Percentiles rank a stretch among this genome's conserved stretches.
phyloP scores from a whole-genome alignment of 1,140 invertebrate species.

The Hetaerina americana region DNA sequence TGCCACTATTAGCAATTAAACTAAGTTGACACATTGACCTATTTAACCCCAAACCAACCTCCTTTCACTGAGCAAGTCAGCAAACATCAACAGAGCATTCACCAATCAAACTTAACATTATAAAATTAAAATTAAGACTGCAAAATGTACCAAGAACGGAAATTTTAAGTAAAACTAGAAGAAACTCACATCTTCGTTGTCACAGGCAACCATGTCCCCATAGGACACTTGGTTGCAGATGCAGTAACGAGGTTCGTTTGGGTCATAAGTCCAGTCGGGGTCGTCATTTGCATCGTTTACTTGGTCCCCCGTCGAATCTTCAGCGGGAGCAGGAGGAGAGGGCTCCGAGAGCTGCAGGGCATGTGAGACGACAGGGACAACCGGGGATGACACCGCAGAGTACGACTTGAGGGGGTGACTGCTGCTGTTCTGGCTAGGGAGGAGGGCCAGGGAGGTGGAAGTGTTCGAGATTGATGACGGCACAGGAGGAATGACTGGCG shows the following conservation, averaged over 20 bases:
- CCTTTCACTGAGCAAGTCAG: too few species aligned
- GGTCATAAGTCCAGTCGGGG: conserved; percentile 73
- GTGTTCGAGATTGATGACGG: not conserved
- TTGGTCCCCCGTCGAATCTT: conserved; percentile 23
- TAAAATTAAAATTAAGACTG: too few species aligned
- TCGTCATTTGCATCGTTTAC: conserved; percentile 25
- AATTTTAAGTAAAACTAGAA: too few species aligned
- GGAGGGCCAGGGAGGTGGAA: conserved; percentile 12
- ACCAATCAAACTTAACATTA: too few species aligned
- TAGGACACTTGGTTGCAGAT: conserved; percentile 97
- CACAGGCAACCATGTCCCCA: conserved; percentile 98
- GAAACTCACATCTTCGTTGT: conserved; percentile 79
- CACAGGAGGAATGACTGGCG: not conserved
- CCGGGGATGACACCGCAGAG: not conserved
- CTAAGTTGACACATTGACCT: too few species aligned
- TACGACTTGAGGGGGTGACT: conserved; percentile 3
- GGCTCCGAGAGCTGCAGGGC: conserved; percentile 12
- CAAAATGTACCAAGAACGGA: too few species aligned
- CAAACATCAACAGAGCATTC: too few species aligned
- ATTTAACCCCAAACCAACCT: too few species aligned
- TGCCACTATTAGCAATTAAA: too few species aligned
- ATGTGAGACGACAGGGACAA: not conserved
- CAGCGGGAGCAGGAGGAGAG: conserved; percentile 25
- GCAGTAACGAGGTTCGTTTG: conserved; percentile 91
- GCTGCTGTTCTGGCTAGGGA: conserved; percentile 21